phyloP scores from a whole-genome alignment of 2,113 vertebrate genomes.

The Zosterops pallidus region DNA sequence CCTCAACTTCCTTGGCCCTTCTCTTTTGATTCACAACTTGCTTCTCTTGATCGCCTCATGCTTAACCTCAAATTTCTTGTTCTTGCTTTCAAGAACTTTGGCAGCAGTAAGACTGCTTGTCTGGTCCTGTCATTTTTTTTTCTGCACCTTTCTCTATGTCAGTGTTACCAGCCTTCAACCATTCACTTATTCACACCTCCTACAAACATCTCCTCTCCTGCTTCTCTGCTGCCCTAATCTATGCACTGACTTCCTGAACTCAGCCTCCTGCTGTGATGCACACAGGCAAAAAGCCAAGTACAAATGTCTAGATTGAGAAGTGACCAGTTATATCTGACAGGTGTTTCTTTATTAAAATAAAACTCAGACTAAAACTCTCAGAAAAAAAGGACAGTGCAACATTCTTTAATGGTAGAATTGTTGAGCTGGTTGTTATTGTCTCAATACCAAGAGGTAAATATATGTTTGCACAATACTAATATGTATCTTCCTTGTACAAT shows the following conservation, averaged over 20 bases:
- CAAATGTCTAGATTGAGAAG: not conserved
- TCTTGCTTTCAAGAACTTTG: slow-evolving; percentile 31
- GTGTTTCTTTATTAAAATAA: not conserved
- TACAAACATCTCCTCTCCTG: slow-evolving; percentile 28
- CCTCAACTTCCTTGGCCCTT: not conserved
- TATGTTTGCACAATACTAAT: not conserved
- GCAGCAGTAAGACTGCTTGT: slow-evolving; percentile 27
- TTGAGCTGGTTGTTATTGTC: not conserved
- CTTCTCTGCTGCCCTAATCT: slow-evolving; percentile 26
- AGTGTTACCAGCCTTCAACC: slow-evolving; percentile 47
- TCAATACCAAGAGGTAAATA: not conserved
- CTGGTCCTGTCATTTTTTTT: slow-evolving; percentile 25
- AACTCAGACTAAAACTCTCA: not conserved
- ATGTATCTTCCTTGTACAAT: not conserved
- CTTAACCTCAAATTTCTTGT: not conserved
- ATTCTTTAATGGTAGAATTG: not conserved
- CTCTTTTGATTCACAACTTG: not conserved
- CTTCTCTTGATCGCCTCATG: not conserved
- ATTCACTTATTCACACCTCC: slow-evolving; percentile 61
- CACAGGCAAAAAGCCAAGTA: slow-evolving; percentile 38
- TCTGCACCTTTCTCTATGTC: slow-evolving; percentile 28
- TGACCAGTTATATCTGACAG: slow-evolving; percentile 6
- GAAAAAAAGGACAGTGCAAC: not conserved
- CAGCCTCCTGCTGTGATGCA: slow-evolving; percentile 45
- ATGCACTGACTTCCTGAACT: slow-evolving; percentile 34